Percentiles rank a stretch among this genome's conserved stretches.
Conservation (phyloP, 2,113 vertebrate species). For the Microcebus tavaratra region DNA sequence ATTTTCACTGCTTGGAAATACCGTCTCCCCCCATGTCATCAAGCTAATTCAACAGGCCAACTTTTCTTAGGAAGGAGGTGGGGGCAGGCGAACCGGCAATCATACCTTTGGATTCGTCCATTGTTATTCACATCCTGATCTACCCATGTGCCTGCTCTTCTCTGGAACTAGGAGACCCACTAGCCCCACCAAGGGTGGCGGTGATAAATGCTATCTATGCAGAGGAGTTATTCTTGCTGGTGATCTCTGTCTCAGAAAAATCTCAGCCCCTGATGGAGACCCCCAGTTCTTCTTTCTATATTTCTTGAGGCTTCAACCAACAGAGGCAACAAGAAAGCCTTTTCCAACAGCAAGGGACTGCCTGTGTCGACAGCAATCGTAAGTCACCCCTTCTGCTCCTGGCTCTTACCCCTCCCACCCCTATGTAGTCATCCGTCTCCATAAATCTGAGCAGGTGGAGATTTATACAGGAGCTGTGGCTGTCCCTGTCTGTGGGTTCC, state of each 20-base stretch:
- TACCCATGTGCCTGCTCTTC: not conserved
- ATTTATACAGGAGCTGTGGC: not conserved
- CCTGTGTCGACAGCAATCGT: conserved; percentile 31
- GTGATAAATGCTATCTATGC: not conserved
- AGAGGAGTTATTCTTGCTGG: conserved; percentile 37
- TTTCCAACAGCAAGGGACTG: conserved; percentile 39
- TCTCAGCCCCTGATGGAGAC: not conserved
- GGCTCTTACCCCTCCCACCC: not conserved
- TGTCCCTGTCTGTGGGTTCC: not conserved
- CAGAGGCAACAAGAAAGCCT: conserved; percentile 20
- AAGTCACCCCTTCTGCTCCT: conserved; percentile 48
- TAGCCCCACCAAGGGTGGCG: not conserved
- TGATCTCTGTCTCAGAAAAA: not conserved
- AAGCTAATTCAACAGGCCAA: conserved; percentile 49
- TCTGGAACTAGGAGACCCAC: not conserved
- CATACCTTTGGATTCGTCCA: not conserved
- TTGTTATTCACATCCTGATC: conserved; percentile 11
- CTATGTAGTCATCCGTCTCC: not conserved
- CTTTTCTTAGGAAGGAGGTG: not conserved
- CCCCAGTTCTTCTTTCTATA: conserved; percentile 53
- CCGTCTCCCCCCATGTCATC: conserved; percentile 18
- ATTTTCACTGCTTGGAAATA: conserved; percentile 63
- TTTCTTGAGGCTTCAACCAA: conserved; percentile 41
- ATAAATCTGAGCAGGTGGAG: conserved; percentile 11
- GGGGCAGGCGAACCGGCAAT: not conserved